Evolutionary conservation across 2,888 invertebrate species (phyloP).

Genomic region (Nematopogon swammerdamellus): DNA sequence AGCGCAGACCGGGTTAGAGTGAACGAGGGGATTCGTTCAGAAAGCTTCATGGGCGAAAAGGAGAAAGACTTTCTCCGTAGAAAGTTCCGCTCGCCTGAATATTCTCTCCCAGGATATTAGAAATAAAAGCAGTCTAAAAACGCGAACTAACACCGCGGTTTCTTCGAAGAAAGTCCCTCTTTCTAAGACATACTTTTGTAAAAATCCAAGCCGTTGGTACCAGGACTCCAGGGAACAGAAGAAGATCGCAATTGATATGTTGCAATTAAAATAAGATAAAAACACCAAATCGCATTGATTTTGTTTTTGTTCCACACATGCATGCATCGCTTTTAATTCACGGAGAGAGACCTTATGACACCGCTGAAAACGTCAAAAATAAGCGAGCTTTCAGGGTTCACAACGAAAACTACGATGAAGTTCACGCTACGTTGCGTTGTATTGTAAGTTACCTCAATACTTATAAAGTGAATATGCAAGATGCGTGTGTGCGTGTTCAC

Average conservation of each 20-base stretch:
- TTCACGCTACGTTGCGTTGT: no score
- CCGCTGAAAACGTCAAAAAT: no score
- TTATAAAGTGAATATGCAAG: no score
- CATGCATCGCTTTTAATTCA: background rate
- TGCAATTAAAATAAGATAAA: slow-evolving; percentile 11
- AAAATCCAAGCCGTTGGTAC: slow-evolving; percentile 28
- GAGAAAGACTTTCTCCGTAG: background rate
- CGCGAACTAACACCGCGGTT: background rate
- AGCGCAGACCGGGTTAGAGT: slow-evolving; percentile 15
- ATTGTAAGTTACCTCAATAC: no score
- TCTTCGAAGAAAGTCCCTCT: background rate
- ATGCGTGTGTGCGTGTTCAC: background rate
- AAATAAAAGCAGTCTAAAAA: slow-evolving; percentile 2
- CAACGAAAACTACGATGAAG: no score
- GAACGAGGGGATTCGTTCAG: background rate
- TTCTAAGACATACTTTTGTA: slow-evolving; percentile 23
- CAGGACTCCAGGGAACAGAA: slow-evolving; percentile 20
- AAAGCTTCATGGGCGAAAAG: slow-evolving; percentile 1
- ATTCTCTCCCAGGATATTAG: slow-evolving; percentile 10
- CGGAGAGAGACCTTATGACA: no score
- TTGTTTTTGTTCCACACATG: background rate
- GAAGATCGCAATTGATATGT: no score
- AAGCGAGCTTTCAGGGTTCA: no score
- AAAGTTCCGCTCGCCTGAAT: slow-evolving; percentile 12
- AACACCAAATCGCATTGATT: slow-evolving; percentile 6